Evolutionary conservation across 2,113 vertebrate species (phyloP).

Genomic region (Chlamydotis undulata): DNA sequence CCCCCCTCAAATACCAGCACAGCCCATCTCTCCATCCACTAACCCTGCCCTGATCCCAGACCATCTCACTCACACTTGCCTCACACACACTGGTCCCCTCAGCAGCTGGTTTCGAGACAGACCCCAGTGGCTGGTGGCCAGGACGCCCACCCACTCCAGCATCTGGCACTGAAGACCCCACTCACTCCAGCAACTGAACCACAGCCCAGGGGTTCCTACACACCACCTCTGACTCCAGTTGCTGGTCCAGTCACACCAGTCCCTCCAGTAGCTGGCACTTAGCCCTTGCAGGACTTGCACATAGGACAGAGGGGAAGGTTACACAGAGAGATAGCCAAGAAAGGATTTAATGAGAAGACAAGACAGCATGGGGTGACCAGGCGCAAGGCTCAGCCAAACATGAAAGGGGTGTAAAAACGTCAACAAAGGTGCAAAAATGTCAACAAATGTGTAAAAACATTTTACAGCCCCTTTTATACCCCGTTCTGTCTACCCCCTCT

Average conservation of each 20-base stretch:
- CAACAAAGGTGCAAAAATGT: no score
- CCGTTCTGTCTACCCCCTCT: not conserved
- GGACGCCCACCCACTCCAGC: not conserved
- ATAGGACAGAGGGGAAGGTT: not conserved
- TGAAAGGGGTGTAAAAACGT: no score
- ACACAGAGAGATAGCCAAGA: not conserved
- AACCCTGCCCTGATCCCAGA: not conserved
- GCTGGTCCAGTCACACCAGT: not conserved
- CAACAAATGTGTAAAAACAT: no score
- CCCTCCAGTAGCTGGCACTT: not conserved
- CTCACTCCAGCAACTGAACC: not conserved
- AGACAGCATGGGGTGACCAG: not conserved
- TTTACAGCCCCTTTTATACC: not conserved
- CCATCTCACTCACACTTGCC: rapidly evolving
- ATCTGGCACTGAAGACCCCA: not conserved
- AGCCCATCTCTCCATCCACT: not conserved
- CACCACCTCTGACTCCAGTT: rapidly evolving
- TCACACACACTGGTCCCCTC: rapidly evolving
- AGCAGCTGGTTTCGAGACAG: not conserved
- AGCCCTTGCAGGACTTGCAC: not conserved
- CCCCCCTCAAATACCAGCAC: no score
- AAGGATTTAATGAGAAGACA: not conserved
- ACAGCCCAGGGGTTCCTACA: no score
- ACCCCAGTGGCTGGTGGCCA: not conserved
- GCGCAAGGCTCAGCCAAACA: not conserved